Evolutionary conservation across 1,140 invertebrate species (phyloP).

Genomic region (Eulimnadia texana): DNA sequence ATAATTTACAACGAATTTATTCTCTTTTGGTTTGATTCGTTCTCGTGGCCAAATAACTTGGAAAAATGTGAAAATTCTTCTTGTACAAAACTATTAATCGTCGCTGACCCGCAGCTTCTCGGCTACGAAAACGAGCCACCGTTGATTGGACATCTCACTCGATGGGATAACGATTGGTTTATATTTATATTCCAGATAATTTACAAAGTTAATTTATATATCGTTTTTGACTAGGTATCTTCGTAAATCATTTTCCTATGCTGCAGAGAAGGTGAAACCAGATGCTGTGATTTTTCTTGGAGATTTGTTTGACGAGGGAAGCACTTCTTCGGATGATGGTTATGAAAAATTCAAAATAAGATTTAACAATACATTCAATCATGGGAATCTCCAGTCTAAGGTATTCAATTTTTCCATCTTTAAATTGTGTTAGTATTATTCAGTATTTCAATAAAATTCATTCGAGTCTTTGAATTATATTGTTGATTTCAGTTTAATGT

Average conservation of each 20-base stretch:
- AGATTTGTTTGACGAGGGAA: slow-evolving; percentile 85
- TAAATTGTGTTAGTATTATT: no score
- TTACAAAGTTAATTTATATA: not conserved
- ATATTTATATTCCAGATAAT: not conserved
- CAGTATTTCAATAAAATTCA: no score
- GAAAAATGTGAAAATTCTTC: no score
- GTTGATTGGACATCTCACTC: not conserved
- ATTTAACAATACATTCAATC: slow-evolving; percentile 43
- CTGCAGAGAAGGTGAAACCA: slow-evolving; percentile 52
- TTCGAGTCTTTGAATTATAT: no score
- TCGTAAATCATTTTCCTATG: slow-evolving; percentile 57
- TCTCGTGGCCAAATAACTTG: not conserved
- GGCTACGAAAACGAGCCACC: not conserved
- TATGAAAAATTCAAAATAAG: slow-evolving; percentile 53
- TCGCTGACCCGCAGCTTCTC: no score
- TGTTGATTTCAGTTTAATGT: no score
- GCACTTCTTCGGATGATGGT: slow-evolving; percentile 47
- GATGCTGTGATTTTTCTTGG: slow-evolving; percentile 79
- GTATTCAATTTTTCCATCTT: not conserved
- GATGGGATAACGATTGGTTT: slow-evolving; percentile 4
- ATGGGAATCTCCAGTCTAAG: not conserved
- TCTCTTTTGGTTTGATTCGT: not conserved
- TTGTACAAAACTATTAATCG: no score
- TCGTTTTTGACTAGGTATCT: slow-evolving; percentile 48
- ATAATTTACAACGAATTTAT: not conserved